Conservation (phyloP, 2,888 invertebrate species). For the Calameuta idolon region DNA sequence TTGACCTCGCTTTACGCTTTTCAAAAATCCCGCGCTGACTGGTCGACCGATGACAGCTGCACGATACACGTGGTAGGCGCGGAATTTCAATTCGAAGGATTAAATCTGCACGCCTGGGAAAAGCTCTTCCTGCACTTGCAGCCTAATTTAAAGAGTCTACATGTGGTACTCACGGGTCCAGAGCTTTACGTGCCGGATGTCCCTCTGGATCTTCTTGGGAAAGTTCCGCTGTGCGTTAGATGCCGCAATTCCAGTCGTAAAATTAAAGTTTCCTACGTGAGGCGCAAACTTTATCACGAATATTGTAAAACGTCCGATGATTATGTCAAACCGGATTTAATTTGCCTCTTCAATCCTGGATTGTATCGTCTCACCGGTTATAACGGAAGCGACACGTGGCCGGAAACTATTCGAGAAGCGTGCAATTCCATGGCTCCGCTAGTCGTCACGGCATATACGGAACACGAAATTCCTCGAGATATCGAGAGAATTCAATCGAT, state of each 20-base stretch:
- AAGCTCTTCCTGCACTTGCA: conserved; percentile 76
- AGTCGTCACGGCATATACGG: conserved; percentile 76
- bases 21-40: conserved; percentile 64
- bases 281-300: conserved; percentile 63
- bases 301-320: conserved; percentile 31
- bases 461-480: conserved; percentile 76
- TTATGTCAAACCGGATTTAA: conserved; percentile 59
- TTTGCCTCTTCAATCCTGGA: conserved; percentile 80
- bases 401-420: conserved; percentile 72
- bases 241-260: conserved; percentile 42
- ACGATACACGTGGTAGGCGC: conserved; percentile 74
- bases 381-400: conserved; percentile 76
- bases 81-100: conserved; percentile 80
- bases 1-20: conserved; percentile 73
- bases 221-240: conserved; percentile 60
- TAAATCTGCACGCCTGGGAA: conserved; percentile 78
- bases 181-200: conserved; percentile 72
- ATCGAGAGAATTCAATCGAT: conserved; percentile 71
- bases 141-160: conserved; percentile 70
- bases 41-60: conserved; percentile 39
- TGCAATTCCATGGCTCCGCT: conserved; percentile 72
- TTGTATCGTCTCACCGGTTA: conserved; percentile 77
- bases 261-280: conserved; percentile 49
- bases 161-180: conserved; percentile 75
- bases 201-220: conserved; percentile 71